phyloP scores from a whole-genome alignment of 1,140 invertebrate genomes.

The Eueides isabella region DNA sequence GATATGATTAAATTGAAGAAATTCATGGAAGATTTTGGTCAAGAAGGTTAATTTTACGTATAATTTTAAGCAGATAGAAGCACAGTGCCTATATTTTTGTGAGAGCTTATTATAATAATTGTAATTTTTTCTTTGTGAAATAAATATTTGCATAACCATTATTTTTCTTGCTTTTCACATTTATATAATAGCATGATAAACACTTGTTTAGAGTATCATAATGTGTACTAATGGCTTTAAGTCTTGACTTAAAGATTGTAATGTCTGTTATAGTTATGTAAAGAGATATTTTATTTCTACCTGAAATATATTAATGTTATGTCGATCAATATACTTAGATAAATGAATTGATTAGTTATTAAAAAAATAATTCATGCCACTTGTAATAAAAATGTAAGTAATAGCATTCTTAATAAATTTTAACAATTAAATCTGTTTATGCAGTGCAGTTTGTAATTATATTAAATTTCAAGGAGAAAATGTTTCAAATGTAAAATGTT shows the following conservation, averaged over 20 bases:
- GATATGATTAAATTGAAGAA: constrained; percentile 97
- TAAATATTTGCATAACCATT: constrained; percentile 26
- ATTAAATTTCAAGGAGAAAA: not conserved
- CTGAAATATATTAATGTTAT: constrained; percentile 33
- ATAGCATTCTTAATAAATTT: not conserved
- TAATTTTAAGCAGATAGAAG: constrained; percentile 35
- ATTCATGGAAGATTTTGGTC: constrained; percentile 99
- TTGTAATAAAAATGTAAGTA: not conserved
- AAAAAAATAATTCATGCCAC: not conserved
- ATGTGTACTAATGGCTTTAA: constrained; percentile 22
- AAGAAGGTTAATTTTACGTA: constrained; percentile 91
- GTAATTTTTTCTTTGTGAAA: constrained; percentile 24
- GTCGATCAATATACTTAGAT: constrained; percentile 2
- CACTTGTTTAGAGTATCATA: constrained; percentile 15
- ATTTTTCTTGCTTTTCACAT: constrained; percentile 28
- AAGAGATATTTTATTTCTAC: constrained; percentile 25
- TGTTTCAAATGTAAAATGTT: not conserved
- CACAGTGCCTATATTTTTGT: constrained; percentile 49
- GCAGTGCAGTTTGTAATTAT: not conserved
- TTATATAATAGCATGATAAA: constrained; percentile 27
- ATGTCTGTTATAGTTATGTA: constrained; percentile 30
- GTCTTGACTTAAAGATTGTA: constrained; percentile 15
- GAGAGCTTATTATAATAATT: constrained; percentile 40
- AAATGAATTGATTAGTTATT: constrained; percentile 9
- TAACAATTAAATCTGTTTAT: not conserved